Conservation (phyloP, 2,113 vertebrate genomes). For the Trogon surrucura region DNA sequence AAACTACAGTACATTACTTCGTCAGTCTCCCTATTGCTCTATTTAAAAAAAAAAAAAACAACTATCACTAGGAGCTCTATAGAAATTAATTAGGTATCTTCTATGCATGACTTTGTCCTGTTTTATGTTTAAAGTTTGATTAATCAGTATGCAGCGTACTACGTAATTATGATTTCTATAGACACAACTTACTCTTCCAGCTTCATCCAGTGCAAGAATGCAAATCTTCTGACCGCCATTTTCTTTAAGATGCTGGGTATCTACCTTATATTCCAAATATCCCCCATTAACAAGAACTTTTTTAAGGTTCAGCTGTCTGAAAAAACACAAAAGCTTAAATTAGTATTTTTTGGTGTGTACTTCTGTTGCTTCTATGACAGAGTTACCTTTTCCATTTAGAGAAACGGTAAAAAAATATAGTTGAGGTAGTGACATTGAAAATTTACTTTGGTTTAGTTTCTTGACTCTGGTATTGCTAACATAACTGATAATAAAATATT, state of each 20-base stretch:
- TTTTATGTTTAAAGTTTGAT: background rate
- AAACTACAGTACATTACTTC: background rate
- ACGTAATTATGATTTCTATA: background rate
- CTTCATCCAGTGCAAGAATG: constrained; percentile 90
- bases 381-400: background rate
- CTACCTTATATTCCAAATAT: constrained; percentile 88
- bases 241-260: constrained; percentile 88
- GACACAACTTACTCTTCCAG: constrained; percentile 86
- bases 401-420: background rate
- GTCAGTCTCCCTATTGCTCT: background rate
- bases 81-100: background rate
- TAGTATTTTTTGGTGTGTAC: background rate
- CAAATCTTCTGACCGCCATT: constrained; percentile 87
- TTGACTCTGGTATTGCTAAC: background rate
- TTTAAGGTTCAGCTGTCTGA: constrained; percentile 92
- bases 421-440: background rate
- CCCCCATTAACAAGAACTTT: constrained; percentile 93
- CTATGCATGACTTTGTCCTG: background rate
- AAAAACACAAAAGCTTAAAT: constrained; percentile 12
- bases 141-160: background rate
- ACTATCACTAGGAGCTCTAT: background rate
- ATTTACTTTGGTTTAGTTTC: background rate
- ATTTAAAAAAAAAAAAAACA: background rate
- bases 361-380: background rate
- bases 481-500: background rate